Percentiles rank a stretch among this genome's conserved stretches.
Conservation (phyloP, 2,888 invertebrate species). For the Andrena marginata region DNA sequence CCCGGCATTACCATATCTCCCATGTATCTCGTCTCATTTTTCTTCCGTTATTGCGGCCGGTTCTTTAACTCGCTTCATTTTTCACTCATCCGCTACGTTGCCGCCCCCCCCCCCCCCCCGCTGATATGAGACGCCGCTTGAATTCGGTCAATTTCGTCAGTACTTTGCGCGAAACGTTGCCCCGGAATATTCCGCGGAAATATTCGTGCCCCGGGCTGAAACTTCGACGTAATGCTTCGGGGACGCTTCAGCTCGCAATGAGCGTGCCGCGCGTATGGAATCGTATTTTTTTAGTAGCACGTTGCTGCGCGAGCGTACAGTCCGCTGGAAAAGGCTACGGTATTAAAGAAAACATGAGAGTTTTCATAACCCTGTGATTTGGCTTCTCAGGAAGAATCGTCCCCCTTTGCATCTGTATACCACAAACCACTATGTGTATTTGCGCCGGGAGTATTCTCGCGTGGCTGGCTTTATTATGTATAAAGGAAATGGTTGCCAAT, state of each 20-base stretch:
- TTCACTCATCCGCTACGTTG: conserved; percentile 38
- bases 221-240: not conserved
- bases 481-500: conserved; percentile 24
- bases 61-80: conserved; percentile 40
- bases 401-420: not conserved
- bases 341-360: too few species aligned
- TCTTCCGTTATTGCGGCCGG: conserved; percentile 47
- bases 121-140: conserved; percentile 6
- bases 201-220: not conserved
- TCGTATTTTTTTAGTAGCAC: not conserved
- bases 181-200: conserved; percentile 5
- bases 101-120: too few species aligned
- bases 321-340: too few species aligned
- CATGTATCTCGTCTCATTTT: conserved; percentile 38
- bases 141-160: conserved; percentile 16
- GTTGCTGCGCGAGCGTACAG: not conserved
- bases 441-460: too few species aligned
- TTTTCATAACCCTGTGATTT: too few species aligned
- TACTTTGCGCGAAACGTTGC: not conserved
- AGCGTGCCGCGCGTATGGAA: not conserved
- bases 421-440: not conserved
- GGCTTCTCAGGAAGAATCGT: not conserved
- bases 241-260: not conserved
- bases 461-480: not conserved
- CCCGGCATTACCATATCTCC: conserved; percentile 45